A percentile compares a stretch with the other conserved stretches of the same genome.
Conservation (phyloP, 2,113 vertebrate genomes). For the Aplodontia rufa region DNA sequence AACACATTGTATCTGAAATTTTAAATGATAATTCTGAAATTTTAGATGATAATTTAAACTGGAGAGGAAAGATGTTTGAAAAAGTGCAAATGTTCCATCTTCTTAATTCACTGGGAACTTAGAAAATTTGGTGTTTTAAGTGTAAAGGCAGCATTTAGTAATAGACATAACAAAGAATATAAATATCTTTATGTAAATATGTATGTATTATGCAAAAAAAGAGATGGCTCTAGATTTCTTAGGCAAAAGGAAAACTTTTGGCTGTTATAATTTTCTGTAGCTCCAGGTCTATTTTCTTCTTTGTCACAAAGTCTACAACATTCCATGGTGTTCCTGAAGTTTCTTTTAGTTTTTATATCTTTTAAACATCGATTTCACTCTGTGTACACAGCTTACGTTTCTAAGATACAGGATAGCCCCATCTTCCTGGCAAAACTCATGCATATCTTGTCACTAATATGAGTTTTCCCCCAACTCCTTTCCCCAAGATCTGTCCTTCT, state of each 20-base stretch:
- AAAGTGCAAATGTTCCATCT: neutral
- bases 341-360: neutral
- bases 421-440: neutral
- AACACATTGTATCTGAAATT: constrained; percentile 18
- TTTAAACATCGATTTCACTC: neutral
- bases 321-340: neutral
- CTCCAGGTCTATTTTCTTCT: neutral
- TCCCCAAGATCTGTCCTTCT: neutral
- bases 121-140: constrained; percentile 5
- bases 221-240: neutral
- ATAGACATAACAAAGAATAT: neutral
- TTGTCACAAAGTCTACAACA: neutral
- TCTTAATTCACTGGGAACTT: constrained; percentile 5
- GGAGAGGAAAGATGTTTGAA: neutral
- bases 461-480: neutral
- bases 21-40: constrained; percentile 32
- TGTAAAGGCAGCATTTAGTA: neutral
- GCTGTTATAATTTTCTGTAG: neutral
- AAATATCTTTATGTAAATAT: neutral
- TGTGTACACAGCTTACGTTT: neutral
- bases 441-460: neutral
- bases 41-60: constrained; percentile 35
- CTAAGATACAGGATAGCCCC: neutral
- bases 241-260: neutral
- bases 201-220: neutral